A percentile compares a stretch with the other conserved stretches of the same genome.
Conservation (phyloP, 2,888 invertebrate species). For the Himalopsyche anomala region DNA sequence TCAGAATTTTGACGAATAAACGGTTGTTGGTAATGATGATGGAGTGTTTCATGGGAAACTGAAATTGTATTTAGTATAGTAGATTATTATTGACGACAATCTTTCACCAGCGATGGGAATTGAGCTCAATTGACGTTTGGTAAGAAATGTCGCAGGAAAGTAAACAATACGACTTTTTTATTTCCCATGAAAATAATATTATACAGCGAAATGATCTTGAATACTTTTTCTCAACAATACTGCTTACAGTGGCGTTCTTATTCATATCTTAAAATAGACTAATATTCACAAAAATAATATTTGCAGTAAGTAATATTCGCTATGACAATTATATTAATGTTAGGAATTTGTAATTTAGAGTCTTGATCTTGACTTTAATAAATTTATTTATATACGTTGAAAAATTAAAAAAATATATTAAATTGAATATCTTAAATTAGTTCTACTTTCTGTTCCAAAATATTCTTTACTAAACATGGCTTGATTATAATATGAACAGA, state of each 20-base stretch:
- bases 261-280: neutral
- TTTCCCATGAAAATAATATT: constrained; percentile 8
- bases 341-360: no score
- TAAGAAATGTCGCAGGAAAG: constrained; percentile 8
- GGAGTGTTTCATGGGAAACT: constrained; percentile 18
- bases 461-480: no score
- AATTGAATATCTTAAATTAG: no score
- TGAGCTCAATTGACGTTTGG: neutral
- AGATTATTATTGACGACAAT: neutral
- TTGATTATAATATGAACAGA: no score
- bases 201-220: neutral
- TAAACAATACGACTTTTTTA: neutral
- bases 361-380: no score
- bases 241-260: neutral
- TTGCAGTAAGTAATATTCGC: no score
- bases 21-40: neutral
- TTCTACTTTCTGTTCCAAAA: no score
- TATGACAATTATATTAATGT: no score
- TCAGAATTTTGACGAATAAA: no score
- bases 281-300: no score
- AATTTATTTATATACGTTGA: no score
- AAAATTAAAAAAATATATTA: no score
- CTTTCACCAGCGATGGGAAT: neutral
- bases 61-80: neutral
- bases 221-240: neutral